phyloP scores from a whole-genome alignment of 30 jellyfish, hydroid and myxozoan genomes.

The Mastigias papua region DNA sequence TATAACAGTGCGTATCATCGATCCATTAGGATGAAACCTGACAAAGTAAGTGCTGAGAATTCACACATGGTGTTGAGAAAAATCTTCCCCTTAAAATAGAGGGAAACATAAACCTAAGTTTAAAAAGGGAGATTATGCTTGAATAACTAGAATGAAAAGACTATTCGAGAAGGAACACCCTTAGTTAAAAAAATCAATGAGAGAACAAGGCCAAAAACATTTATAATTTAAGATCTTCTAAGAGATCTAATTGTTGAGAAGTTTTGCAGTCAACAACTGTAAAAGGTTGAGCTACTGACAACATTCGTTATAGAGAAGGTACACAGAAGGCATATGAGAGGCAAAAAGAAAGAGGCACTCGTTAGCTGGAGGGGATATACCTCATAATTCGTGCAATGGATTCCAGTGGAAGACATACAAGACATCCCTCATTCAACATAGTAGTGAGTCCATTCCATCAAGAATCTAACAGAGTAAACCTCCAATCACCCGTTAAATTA shows the following conservation, averaged over 20 bases:
- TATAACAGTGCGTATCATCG: neutral
- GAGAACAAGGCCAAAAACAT: neutral
- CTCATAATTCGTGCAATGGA: neutral
- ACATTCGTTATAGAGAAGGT: neutral
- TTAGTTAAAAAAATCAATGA: neutral
- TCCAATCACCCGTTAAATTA: neutral
- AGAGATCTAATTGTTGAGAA: neutral
- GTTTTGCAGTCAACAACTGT: neutral
- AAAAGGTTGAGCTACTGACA: neutral
- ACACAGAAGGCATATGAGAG: neutral
- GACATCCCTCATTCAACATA: neutral
- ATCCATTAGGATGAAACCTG: neutral
- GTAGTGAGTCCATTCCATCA: neutral
- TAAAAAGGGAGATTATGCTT: neutral
- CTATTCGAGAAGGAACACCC: neutral
- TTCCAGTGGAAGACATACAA: constrained; percentile 1
- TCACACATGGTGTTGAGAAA: neutral
- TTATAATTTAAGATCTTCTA: neutral
- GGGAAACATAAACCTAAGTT: neutral
- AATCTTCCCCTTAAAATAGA: neutral
- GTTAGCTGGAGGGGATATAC: constrained; percentile 8
- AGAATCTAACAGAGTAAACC: neutral
- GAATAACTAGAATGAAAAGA: neutral
- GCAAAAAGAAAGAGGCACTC: neutral
- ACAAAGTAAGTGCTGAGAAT: neutral